phyloP scores from a whole-genome alignment of 2,888 invertebrate genomes.

The Drosophila kanekoi region DNA sequence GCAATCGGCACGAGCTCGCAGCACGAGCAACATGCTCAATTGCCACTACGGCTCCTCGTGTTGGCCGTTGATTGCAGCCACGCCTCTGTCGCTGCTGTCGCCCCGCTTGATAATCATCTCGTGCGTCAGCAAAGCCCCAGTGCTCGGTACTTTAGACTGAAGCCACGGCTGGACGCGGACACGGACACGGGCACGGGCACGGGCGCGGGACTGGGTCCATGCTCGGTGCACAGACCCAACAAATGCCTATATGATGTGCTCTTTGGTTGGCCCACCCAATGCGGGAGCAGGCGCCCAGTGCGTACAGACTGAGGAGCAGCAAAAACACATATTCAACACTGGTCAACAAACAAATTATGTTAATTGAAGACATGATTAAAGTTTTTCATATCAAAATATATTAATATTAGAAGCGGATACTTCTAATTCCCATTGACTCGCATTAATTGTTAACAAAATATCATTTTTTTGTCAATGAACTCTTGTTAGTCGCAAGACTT shows the following conservation, averaged over 20 bases:
- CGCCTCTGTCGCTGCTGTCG: conserved; percentile 24
- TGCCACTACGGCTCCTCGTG: conserved; percentile 71
- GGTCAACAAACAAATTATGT: background rate
- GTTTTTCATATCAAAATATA: too few relatives aligned
- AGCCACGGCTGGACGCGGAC: conserved; percentile 20
- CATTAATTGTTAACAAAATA: too few relatives aligned
- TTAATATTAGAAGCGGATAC: too few relatives aligned
- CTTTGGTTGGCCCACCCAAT: conserved; percentile 21
- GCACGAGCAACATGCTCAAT: conserved; percentile 77
- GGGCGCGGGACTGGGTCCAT: conserved; percentile 12
- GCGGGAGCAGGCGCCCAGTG: conserved; percentile 13
- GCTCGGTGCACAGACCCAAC: conserved; percentile 23
- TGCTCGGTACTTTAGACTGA: conserved; percentile 58
- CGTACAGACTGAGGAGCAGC: background rate
- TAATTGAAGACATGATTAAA: background rate
- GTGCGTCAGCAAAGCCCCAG: conserved; percentile 73
- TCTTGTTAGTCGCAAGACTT: too few relatives aligned
- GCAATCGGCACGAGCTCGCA: conserved; percentile 72
- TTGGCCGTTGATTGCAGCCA: conserved; percentile 57
- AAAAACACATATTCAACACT: conserved; percentile 11
- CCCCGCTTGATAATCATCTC: conserved; percentile 73
- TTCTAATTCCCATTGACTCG: too few relatives aligned
- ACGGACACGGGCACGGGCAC: conserved; percentile 9
- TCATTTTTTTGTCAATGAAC: too few relatives aligned
- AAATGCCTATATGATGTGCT: conserved; percentile 45